A percentile compares a stretch with the other conserved stretches of the same genome.
Evolutionary conservation across 2,888 invertebrate genomes (phyloP).

Genomic region (Drosophila stalkeri): DNA sequence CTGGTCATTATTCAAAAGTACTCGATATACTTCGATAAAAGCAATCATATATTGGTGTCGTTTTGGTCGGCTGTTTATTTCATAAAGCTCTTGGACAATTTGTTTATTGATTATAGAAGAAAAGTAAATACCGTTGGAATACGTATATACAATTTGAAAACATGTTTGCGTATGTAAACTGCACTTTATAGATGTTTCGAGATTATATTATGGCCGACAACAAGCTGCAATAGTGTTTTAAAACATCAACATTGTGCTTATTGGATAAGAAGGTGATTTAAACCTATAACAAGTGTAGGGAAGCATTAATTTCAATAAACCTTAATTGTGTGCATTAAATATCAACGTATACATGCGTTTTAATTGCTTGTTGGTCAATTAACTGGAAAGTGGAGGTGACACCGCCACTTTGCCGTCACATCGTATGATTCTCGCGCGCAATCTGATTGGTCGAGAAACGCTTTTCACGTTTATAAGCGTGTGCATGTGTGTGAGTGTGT

Average conservation of each 20-base stretch:
- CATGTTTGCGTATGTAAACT: slow-evolving; percentile 12
- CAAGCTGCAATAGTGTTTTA: slow-evolving; percentile 22
- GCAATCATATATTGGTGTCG: neutral
- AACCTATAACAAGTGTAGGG: neutral
- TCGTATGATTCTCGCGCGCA: slow-evolving; percentile 83
- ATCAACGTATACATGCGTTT: slow-evolving; percentile 4
- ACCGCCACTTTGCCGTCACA: slow-evolving; percentile 74
- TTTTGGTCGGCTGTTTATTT: slow-evolving; percentile 14
- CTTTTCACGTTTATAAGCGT: slow-evolving; percentile 48
- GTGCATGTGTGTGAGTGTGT: slow-evolving; percentile 14
- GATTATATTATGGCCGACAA: slow-evolving; percentile 31
- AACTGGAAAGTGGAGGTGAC: slow-evolving; percentile 33
- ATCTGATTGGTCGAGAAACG: slow-evolving; percentile 81
- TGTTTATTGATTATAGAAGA: slow-evolving; percentile 19
- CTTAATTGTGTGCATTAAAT: neutral
- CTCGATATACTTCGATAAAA: slow-evolving; percentile 2
- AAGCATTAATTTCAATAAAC: neutral
- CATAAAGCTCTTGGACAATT: slow-evolving; percentile 17
- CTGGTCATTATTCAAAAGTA: slow-evolving; percentile 12
- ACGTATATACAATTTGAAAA: neutral
- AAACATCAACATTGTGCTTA: slow-evolving; percentile 25
- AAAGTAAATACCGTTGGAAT: slow-evolving; percentile 8
- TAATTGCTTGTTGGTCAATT: slow-evolving; percentile 19
- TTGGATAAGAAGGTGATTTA: slow-evolving; percentile 32
- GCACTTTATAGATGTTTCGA: neutral